Base-by-base conservation (phyloP, 2,113 vertebrate genomes). In the Echinops telfairi region DNA sequence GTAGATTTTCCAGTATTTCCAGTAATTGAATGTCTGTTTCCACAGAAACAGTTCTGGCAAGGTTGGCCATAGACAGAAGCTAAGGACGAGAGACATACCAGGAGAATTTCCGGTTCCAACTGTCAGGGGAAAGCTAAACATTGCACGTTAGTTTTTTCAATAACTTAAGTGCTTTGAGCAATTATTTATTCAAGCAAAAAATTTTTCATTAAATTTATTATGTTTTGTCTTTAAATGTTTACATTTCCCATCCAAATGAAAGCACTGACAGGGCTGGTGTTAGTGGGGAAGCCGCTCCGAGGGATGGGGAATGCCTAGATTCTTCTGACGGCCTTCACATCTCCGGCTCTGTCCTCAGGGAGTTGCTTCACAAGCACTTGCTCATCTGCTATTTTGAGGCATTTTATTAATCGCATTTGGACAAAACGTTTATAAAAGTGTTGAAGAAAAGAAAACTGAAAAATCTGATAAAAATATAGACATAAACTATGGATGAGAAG, bases 191-290 rank as follows among this genome's bases (percentile, higher is more conserved):
- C 71, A 68, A 80, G 47, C 25, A 73, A 70, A 76, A 94, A 94
- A 82, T 85, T 90, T 91, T 96, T 90, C 70, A 71, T 93, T 90
- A n/a, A 85, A 83, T 94, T 90, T 94, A 85, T 73, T 79, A 91
- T 7, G 16, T 89, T 95, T 83, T 64, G 79, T 86, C 86, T 91
- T 86, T 77, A 8, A 92, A 84, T 40, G 7, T 92, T 96, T 90
- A 60, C 4, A 62, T 92, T 93, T 88, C 70, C 91, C 70, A 58
- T 94, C 43, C 86, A 81, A 90, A 25, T 81, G 73, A 93, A 89
- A 85, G 76, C 83, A 68, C 25, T 89, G 29, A 68, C 2, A 77
- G 80, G 19, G 20, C 83, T 16, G 14, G 22, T 53, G 19, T 64
- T 88, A 78, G 14, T 9, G 71, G 75, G 20, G 19, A 85, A 77